phyloP scores from a whole-genome alignment of 1,140 invertebrate genomes.

The Drosophila pachea region DNA sequence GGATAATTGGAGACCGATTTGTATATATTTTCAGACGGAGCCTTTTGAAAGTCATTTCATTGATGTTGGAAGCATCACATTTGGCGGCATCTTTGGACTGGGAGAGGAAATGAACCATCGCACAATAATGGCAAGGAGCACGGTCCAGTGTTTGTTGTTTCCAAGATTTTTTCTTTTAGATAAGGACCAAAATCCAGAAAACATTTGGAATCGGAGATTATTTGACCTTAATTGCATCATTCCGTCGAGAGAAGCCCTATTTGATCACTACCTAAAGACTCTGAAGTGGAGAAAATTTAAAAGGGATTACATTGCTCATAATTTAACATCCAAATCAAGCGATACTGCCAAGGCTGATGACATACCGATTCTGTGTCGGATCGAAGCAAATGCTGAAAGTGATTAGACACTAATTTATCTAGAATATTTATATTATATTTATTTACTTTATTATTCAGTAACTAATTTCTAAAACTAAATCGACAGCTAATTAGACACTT shows the following conservation, averaged over 20 bases:
- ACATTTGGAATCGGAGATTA: conserved; percentile 81
- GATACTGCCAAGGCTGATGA: conserved; percentile 49
- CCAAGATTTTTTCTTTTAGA: conserved; percentile 81
- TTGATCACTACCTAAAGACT: conserved; percentile 79
- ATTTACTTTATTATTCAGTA: too few relatives aligned
- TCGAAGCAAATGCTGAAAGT: conserved; percentile 42
- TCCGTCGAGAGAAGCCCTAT: conserved; percentile 79
- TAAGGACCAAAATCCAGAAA: conserved; percentile 80
- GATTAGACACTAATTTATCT: neutral
- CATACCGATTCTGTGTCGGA: conserved; percentile 72
- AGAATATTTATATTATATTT: too few relatives aligned
- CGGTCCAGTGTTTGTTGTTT: conserved; percentile 80
- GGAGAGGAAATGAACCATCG: conserved; percentile 81
- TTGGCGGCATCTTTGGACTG: conserved; percentile 75
- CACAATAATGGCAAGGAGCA: conserved; percentile 80
- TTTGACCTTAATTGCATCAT: conserved; percentile 81
- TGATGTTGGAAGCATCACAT: conserved; percentile 68
- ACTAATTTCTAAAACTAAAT: conserved; percentile 1
- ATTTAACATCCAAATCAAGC: conserved; percentile 1
- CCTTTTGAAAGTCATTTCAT: conserved; percentile 62
- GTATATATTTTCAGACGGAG: conserved; percentile 12
- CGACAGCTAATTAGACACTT: too few relatives aligned
- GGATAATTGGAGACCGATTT: neutral
- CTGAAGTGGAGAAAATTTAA: conserved; percentile 80
- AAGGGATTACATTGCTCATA: conserved; percentile 71